A percentile compares a stretch with the other conserved stretches of the same genome.
Conservation (phyloP, 2,888 invertebrate species). For the Tupiocoris notatus region DNA sequence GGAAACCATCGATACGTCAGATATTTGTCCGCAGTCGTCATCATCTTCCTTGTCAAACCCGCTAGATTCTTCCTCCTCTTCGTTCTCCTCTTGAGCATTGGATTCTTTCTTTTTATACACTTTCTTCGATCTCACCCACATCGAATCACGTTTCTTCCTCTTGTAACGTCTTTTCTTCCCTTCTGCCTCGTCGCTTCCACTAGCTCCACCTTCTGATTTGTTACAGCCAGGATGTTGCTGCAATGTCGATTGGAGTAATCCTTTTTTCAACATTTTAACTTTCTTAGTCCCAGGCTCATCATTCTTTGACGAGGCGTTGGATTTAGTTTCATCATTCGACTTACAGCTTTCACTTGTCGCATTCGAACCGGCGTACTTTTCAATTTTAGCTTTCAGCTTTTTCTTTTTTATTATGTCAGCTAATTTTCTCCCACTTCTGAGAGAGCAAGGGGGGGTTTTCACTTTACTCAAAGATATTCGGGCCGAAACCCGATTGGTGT, state of each 20-base stretch:
- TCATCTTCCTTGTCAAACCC: constrained; percentile 7
- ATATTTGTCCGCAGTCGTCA: constrained; percentile 8
- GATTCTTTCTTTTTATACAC: constrained; percentile 26
- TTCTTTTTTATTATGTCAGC: constrained; percentile 36
- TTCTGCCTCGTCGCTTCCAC: constrained; percentile 15
- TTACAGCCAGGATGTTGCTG: too few relatives aligned
- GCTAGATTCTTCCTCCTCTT: constrained; percentile 15
- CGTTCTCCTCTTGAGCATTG: constrained; percentile 1
- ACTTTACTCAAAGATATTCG: constrained; percentile 19
- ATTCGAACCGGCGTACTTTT: constrained; percentile 17
- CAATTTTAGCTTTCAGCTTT: constrained; percentile 18
- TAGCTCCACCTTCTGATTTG: constrained; percentile 41
- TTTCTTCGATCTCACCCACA: constrained; percentile 42
- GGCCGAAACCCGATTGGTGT: not conserved
- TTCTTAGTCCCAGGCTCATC: constrained; percentile 4
- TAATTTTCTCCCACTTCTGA: constrained; percentile 38
- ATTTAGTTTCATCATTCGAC: not conserved
- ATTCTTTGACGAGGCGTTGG: constrained; percentile 4
- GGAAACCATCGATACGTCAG: constrained; percentile 24
- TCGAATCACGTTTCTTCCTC: constrained; percentile 42
- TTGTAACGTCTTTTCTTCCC: constrained; percentile 33
- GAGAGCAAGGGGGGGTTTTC: constrained; percentile 6
- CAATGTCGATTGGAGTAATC: not conserved
- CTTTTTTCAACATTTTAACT: constrained; percentile 16
- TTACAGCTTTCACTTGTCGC: not conserved